Evolutionary conservation across 2,888 invertebrate species (phyloP), one percentile per base, ranked within the genome.

Genomic region (Pedicia rivosa): DNA sequence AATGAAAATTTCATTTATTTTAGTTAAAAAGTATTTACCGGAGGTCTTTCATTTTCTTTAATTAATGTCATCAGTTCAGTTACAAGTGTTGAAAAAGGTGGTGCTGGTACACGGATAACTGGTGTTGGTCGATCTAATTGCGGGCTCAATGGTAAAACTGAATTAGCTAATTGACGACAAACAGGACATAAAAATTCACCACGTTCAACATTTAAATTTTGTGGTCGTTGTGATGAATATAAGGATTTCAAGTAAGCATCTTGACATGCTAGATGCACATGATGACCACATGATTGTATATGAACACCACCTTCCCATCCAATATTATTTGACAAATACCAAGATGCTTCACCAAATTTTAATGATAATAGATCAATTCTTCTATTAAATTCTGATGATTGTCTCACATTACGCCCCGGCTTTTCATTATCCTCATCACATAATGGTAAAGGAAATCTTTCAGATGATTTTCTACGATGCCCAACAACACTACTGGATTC

Each of bases 221-320:
- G 78, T 45, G 74, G 74, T 20, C 83, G 68, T 55, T 82, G 80
- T 46, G 80, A 78, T 42, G 75, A 75, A 48, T 78, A 70, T 42
- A 95, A 68, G 22, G 92, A 83, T 50, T 78, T 74, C 49, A 92
- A 68, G 65, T 97, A 98, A 0, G 88, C 78, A 55, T 81, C 79
- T 51, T 92, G 76, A 60, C 98, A 98, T 55, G 86, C 83, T 50
- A 94, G 70, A 65, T 98, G 97, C 40, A 97, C 72, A 62, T 91
- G 88, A 64, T 98, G 98, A 0, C 97, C 95, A 65, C 97, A 97
- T 2, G 94, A 87, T 61, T 86, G 84, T 36, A 90, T 84, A 60
- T 87, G 82, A 36, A 94, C 86, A 37, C 94, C 94, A 44, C 87
- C 86, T 59, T 86, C 84, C 76, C 83, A 86, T 4, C 86, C 84